These are phyloP conservation scores for Diadegma fenestrale DNA, from an alignment of 2,888 invertebrate species.

Conservation along the genomic window DNA sequence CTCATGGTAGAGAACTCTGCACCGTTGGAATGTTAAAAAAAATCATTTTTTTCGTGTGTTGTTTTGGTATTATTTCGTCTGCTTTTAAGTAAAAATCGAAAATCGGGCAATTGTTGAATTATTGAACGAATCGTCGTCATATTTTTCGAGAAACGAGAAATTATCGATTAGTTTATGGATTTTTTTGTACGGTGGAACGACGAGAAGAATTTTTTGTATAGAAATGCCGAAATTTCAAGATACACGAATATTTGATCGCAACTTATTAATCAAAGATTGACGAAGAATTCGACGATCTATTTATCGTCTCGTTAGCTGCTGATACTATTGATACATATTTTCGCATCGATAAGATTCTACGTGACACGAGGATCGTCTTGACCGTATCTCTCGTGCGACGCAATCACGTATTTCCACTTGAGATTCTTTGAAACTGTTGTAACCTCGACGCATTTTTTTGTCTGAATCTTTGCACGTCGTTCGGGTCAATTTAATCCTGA, in stretches of 20 bases:
- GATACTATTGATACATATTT: slow-evolving; percentile 36
- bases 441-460: slow-evolving; percentile 46
- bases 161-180: background rate
- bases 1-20: background rate
- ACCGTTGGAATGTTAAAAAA: too few species aligned
- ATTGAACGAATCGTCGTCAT: too few species aligned
- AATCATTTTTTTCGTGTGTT: too few species aligned
- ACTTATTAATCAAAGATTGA: background rate
- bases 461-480: background rate
- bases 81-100: too few species aligned
- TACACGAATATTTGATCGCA: background rate
- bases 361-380: slow-evolving; percentile 51
- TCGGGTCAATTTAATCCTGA: slow-evolving; percentile 15
- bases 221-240: background rate
- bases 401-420: slow-evolving; percentile 57
- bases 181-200: background rate
- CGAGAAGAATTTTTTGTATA: background rate
- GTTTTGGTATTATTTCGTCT: too few species aligned
- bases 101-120: too few species aligned
- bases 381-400: slow-evolving; percentile 48
- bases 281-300: background rate
- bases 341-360: slow-evolving; percentile 63
- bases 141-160: background rate
- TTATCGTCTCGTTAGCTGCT: slow-evolving; percentile 29
- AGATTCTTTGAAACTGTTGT: slow-evolving; percentile 26